These are phyloP conservation scores for Heterodera schachtii DNA, from an alignment of 1,140 invertebrate species.

Conservation along the genomic window DNA sequence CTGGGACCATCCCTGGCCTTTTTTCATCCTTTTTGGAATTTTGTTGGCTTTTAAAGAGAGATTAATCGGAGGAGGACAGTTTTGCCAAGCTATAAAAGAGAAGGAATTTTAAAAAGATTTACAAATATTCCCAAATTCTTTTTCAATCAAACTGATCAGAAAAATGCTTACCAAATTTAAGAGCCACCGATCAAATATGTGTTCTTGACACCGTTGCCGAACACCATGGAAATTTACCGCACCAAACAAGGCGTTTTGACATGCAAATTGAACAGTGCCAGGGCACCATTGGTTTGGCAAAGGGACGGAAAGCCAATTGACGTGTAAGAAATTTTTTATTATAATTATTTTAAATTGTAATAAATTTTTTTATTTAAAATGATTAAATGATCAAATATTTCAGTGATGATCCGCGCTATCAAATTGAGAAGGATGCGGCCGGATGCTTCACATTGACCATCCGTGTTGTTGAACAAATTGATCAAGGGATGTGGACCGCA, in stretches of 20 bases:
- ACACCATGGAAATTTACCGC: no score
- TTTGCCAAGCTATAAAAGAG: no score
- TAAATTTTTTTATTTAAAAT: conserved; percentile 19
- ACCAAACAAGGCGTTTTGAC: conserved; percentile 85
- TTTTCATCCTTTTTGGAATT: no score
- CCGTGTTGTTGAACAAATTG: conserved; percentile 79
- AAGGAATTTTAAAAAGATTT: no score
- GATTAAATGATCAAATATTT: conserved; percentile 12
- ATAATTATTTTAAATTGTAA: conserved; percentile 25
- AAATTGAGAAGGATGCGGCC: conserved; percentile 85
- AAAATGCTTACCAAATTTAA: no score
- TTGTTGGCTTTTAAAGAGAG: no score
- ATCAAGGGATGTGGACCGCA: conserved; percentile 84
- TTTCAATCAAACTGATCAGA: no score
- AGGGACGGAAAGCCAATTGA: conserved; percentile 76
- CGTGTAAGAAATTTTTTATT: conserved; percentile 53
- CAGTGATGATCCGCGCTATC: conserved; percentile 56
- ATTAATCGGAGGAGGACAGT: no score
- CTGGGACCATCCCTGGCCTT: no score
- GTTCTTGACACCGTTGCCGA: conserved; percentile 85
- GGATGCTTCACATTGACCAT: conserved; percentile 86
- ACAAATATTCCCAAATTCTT: no score
- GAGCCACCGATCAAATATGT: conserved; percentile 91
- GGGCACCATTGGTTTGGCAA: conserved; percentile 91
- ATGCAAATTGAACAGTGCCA: conserved; percentile 88